phyloP scores from a whole-genome alignment of 2,888 invertebrate species.

The Blastobasis lacticolella region DNA sequence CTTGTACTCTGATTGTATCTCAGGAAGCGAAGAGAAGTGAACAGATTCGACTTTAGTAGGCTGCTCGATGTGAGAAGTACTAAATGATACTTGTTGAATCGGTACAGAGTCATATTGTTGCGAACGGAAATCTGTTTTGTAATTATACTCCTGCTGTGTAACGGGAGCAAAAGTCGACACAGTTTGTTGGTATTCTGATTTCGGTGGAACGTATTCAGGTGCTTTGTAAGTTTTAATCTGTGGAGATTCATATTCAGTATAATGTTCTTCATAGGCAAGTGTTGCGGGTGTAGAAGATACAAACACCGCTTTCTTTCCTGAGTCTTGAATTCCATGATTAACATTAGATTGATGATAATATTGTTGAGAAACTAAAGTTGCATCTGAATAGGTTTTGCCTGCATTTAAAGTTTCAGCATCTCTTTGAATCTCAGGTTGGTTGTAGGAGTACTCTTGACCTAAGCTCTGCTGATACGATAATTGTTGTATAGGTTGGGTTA shows the following conservation, averaged over 20 bases:
- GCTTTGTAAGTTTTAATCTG: conserved; percentile 13
- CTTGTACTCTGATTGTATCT: conserved; percentile 55
- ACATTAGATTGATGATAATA: conserved; percentile 42
- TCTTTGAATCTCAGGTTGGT: conserved; percentile 58
- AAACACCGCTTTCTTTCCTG: conserved; percentile 39
- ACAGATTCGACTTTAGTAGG: conserved; percentile 44
- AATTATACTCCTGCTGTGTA: conserved; percentile 35
- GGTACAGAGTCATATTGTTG: conserved; percentile 23
- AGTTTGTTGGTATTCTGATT: conserved; percentile 36
- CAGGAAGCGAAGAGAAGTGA: conserved; percentile 46
- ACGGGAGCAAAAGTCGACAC: conserved; percentile 33
- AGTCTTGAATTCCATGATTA: conserved; percentile 27
- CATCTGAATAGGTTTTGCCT: conserved; percentile 48
- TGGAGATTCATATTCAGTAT: conserved; percentile 42
- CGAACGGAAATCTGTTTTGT: conserved; percentile 29
- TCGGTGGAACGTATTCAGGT: conserved; percentile 34
- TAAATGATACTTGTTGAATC: conserved; percentile 32
- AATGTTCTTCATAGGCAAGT: conserved; percentile 56
- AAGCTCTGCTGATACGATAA: conserved; percentile 31
- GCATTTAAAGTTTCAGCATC: conserved; percentile 34
- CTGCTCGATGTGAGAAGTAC: conserved; percentile 37
- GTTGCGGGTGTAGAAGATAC: conserved; percentile 56
- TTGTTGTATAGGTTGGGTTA: conserved; percentile 37
- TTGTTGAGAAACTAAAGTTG: conserved; percentile 59
- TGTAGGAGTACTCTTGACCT: conserved; percentile 45